phyloP scores from a whole-genome alignment of 2,113 vertebrate species.

The Lampris incognitus region DNA sequence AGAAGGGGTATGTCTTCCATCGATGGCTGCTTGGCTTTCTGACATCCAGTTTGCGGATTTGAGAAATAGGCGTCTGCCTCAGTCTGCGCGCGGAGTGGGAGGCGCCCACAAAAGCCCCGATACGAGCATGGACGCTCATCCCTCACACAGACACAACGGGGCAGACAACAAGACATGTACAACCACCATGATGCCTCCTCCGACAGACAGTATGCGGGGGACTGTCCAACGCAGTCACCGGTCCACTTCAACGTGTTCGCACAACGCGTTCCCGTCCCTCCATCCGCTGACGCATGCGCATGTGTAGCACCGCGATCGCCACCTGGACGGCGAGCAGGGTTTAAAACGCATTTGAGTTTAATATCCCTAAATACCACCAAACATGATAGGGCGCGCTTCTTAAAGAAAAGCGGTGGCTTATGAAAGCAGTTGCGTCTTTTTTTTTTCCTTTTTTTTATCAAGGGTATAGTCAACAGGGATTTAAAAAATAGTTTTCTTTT shows the following conservation, averaged over 20 bases:
- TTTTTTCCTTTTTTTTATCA: too few relatives aligned
- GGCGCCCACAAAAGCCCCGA: neutral
- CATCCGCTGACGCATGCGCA: constrained; percentile 64
- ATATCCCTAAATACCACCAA: too few relatives aligned
- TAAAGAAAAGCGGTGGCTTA: too few relatives aligned
- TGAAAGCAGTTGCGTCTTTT: too few relatives aligned
- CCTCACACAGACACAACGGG: neutral
- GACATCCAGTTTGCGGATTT: constrained; percentile 21
- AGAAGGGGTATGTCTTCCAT: constrained; percentile 25
- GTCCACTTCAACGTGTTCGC: constrained; percentile 7
- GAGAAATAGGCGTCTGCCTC: constrained; percentile 4
- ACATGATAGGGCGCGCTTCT: too few relatives aligned
- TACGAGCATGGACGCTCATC: constrained; percentile 11
- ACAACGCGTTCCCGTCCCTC: constrained; percentile 22
- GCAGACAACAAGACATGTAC: neutral
- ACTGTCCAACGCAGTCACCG: neutral
- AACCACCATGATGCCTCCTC: too few relatives aligned
- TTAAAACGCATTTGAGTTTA: too few relatives aligned
- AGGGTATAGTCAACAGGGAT: too few relatives aligned
- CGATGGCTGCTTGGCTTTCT: constrained; percentile 48
- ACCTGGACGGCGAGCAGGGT: too few relatives aligned
- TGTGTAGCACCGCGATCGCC: neutral
- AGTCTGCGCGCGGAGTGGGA: neutral
- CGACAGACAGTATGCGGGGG: neutral
- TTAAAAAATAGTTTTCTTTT: too few relatives aligned